Conservation (phyloP, 2,113 vertebrate genomes). For the Hippocampus comes region DNA sequence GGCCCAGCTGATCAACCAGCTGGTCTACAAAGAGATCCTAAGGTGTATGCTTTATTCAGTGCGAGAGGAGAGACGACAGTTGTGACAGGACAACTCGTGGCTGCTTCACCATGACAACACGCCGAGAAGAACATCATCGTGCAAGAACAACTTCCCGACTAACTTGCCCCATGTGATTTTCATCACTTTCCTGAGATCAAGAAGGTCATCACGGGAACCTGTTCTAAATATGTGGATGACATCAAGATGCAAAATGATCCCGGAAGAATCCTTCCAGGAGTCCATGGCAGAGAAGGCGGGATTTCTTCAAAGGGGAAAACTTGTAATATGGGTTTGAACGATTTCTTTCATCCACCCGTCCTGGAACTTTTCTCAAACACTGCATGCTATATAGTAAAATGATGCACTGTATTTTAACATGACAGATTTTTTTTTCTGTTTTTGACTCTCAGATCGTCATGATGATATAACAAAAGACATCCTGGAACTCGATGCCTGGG, state of each 20-base stretch:
- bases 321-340: neutral
- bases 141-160: neutral
- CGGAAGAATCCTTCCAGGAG: neutral
- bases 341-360: neutral
- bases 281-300: neutral
- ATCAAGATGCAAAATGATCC: neutral
- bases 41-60: too few species aligned
- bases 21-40: neutral
- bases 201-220: neutral
- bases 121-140: neutral
- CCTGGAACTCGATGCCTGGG: constrained; percentile 87
- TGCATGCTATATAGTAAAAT: too few species aligned
- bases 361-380: neutral
- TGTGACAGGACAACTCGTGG: neutral
- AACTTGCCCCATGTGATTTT: neutral
- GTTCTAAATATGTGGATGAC: neutral
- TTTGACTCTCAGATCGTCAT: constrained; percentile 81
- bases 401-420: neutral
- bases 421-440: neutral
- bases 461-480: constrained; percentile 93
- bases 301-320: neutral
- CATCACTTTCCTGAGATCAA: neutral
- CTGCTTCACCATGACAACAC: neutral
- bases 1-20: neutral
- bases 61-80: too few species aligned